A percentile compares a stretch with the other conserved stretches of the same genome.
These are phyloP conservation scores for Platycheirus albimanus DNA, from an alignment of 2,888 invertebrate genomes.

Conservation along the genomic window DNA sequence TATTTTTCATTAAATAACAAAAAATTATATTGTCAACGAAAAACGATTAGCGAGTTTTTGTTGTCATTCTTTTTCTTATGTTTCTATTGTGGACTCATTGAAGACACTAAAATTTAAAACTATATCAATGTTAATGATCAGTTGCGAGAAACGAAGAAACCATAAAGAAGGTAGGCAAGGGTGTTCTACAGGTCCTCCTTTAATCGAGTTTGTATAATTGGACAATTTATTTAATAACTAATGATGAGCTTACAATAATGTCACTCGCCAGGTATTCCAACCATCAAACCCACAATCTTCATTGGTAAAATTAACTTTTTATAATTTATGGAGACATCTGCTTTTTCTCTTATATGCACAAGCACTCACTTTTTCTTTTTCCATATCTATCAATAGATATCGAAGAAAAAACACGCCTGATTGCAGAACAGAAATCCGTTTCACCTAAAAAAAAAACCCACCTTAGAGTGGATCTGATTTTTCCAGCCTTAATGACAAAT, in stretches of 20 bases:
- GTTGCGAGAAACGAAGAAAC: too few relatives aligned
- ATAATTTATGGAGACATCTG: constrained; percentile 3
- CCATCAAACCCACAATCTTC: constrained; percentile 15
- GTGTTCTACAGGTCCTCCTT: not conserved
- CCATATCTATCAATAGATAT: constrained; percentile 35
- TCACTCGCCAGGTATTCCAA: not conserved
- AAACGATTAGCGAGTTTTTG: too few relatives aligned
- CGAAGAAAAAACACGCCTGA: constrained; percentile 22
- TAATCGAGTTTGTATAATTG: not conserved
- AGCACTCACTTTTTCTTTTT: constrained; percentile 14
- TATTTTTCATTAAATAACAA: too few relatives aligned
- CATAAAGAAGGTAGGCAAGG: too few relatives aligned
- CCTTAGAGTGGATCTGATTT: constrained; percentile 13
- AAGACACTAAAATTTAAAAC: too few relatives aligned
- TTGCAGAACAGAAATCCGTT: constrained; percentile 35
- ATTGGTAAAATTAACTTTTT: constrained; percentile 6
- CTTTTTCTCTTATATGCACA: constrained; percentile 7
- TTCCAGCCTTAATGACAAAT: constrained; percentile 31
- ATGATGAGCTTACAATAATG: not conserved
- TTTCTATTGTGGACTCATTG: too few relatives aligned
- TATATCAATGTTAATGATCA: too few relatives aligned
- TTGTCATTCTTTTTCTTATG: too few relatives aligned
- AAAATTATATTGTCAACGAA: too few relatives aligned
- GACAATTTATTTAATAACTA: not conserved
- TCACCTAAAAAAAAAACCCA: constrained; percentile 15